Evolutionary conservation across 1,140 invertebrate species (phyloP).

Genomic region (Trichonephila inaurata): DNA sequence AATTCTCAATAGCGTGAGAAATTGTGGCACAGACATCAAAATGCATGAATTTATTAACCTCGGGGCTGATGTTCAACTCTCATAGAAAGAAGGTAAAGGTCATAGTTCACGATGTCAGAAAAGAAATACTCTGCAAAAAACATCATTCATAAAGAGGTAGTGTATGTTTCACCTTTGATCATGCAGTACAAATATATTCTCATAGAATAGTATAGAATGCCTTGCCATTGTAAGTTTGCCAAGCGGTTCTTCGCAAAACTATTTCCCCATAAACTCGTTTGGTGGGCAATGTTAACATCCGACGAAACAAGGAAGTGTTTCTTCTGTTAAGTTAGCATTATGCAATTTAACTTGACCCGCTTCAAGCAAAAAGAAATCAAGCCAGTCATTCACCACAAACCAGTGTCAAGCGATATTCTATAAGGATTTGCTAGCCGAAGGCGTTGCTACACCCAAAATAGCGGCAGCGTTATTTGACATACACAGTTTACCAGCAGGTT

Average conservation of each 20-base stretch:
- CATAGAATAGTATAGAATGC: not conserved
- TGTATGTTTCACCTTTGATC: conserved; percentile 24
- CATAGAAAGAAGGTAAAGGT: conserved; percentile 1
- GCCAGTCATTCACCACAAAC: conserved; percentile 18
- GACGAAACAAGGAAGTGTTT: conserved; percentile 55
- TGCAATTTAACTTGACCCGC: conserved; percentile 53
- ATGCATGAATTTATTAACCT: not conserved
- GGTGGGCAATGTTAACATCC: not conserved
- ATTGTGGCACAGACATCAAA: not conserved
- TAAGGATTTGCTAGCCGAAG: not conserved
- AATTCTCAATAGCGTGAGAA: conserved; percentile 2
- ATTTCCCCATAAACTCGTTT: conserved; percentile 56
- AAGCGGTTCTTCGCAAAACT: not conserved
- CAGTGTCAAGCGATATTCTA: conserved; percentile 39
- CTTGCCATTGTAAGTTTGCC: not conserved
- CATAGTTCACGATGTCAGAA: conserved; percentile 36
- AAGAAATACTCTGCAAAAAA: not conserved
- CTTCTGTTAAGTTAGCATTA: not conserved
- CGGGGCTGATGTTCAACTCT: not conserved
- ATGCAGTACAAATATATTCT: not conserved
- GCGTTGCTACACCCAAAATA: conserved; percentile 3
- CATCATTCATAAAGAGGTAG: not conserved
- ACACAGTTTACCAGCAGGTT: not conserved
- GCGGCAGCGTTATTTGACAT: not conserved
- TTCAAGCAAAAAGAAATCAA: conserved; percentile 41